Conservation (phyloP, 1,140 invertebrate genomes). For the Holotrichia oblita region DNA sequence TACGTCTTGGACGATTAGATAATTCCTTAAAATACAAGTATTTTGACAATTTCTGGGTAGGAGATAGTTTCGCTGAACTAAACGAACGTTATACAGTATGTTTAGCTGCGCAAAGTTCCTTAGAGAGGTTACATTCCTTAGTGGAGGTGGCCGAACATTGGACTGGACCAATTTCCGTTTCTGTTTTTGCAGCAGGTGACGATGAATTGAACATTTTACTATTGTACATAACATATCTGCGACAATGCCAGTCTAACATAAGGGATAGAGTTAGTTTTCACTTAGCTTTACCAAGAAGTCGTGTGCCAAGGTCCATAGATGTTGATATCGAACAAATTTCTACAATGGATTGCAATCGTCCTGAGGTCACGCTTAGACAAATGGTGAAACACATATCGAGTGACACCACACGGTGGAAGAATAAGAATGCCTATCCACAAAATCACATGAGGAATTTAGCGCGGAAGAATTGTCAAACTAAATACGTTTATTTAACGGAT, state of each 20-base stretch:
- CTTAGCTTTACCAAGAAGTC: slow-evolving; percentile 69
- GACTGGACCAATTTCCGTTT: slow-evolving; percentile 86
- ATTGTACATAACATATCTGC: slow-evolving; percentile 77
- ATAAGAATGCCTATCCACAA: slow-evolving; percentile 82
- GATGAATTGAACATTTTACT: slow-evolving; percentile 75
- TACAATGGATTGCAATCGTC: slow-evolving; percentile 71
- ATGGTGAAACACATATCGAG: slow-evolving; percentile 64
- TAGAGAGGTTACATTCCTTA: slow-evolving; percentile 81
- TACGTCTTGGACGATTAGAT: slow-evolving; percentile 78
- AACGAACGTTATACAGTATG: slow-evolving; percentile 72
- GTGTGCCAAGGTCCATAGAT: slow-evolving; percentile 59
- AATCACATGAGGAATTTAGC: slow-evolving; percentile 88
- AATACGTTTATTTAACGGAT: slow-evolving; percentile 84
- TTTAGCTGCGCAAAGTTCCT: slow-evolving; percentile 83
- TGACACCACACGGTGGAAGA: slow-evolving; percentile 71
- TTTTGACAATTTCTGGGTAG: slow-evolving; percentile 78
- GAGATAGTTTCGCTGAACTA: slow-evolving; percentile 67
- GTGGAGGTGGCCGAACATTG: slow-evolving; percentile 82
- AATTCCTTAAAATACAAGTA: slow-evolving; percentile 72
- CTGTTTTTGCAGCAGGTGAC: slow-evolving; percentile 82
- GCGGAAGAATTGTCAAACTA: slow-evolving; percentile 81
- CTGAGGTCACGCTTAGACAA: slow-evolving; percentile 68
- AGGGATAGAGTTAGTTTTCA: slow-evolving; percentile 77
- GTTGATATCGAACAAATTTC: slow-evolving; percentile 54
- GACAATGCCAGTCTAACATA: slow-evolving; percentile 78